phyloP scores from a whole-genome alignment of 2,797 vertebrate species.

The Synaphobranchus kaupii region DNA sequence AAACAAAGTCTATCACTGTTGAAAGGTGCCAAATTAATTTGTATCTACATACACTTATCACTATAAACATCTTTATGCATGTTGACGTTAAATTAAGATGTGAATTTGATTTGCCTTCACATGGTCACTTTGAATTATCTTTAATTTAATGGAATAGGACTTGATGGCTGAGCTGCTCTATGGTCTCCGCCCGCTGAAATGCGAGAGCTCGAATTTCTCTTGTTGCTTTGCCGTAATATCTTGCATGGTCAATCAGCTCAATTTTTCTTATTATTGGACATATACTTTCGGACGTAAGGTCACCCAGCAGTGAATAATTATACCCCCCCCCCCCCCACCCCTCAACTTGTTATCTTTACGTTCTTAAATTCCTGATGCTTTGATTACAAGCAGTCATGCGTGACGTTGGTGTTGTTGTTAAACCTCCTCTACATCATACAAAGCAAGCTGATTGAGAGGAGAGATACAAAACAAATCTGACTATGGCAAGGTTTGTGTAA shows the following conservation, averaged over 20 bases:
- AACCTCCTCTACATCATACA: constrained; percentile 57
- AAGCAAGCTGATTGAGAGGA: constrained; percentile 62
- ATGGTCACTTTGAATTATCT: constrained; percentile 59
- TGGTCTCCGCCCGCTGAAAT: not conserved
- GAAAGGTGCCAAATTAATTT: constrained; percentile 68
- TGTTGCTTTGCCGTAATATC: constrained; percentile 40
- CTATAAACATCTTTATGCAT: constrained; percentile 52
- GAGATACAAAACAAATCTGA: constrained; percentile 8
- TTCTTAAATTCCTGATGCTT: constrained; percentile 57
- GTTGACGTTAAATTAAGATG: constrained; percentile 56
- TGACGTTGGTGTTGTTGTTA: constrained; percentile 39
- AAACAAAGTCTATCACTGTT: constrained; percentile 58
- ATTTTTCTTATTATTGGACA: constrained; percentile 40
- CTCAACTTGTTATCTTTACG: constrained; percentile 67
- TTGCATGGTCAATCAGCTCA: constrained; percentile 61
- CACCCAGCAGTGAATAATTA: not conserved
- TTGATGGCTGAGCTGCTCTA: not conserved
- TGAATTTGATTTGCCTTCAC: constrained; percentile 54
- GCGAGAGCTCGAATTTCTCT: not conserved
- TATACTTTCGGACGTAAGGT: not conserved
- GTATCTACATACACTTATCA: constrained; percentile 48
- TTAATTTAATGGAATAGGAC: constrained; percentile 31
- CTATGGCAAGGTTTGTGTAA: not conserved
- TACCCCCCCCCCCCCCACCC: not conserved
- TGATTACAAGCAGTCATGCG: constrained; percentile 44